These are phyloP conservation scores for Formica aserva DNA, from an alignment of 2,888 invertebrate species.

Conservation along the genomic window DNA sequence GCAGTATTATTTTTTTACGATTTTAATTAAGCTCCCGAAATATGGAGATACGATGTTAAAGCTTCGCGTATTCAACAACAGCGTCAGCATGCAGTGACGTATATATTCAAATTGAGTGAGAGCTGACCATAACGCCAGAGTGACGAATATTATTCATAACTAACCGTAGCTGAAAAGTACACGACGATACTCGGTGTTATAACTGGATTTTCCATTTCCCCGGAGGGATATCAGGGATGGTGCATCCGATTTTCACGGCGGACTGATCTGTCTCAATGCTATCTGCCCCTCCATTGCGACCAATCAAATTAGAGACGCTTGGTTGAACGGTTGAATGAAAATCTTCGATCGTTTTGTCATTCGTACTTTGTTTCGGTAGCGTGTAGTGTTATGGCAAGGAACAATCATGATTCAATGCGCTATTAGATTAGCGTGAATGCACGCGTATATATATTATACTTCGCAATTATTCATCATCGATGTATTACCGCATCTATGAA, in stretches of 20 bases:
- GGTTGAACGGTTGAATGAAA: slow-evolving; percentile 74
- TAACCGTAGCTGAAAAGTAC: slow-evolving; percentile 64
- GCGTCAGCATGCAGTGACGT: slow-evolving; percentile 28
- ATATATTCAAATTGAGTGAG: slow-evolving; percentile 48
- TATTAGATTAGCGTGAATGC: slow-evolving; percentile 46
- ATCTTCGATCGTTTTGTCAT: slow-evolving; percentile 71
- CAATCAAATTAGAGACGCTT: slow-evolving; percentile 77
- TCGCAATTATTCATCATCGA: slow-evolving; percentile 37
- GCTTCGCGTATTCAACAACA: slow-evolving; percentile 28
- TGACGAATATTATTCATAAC: slow-evolving; percentile 50
- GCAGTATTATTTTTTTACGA: not conserved
- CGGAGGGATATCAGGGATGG: slow-evolving; percentile 62
- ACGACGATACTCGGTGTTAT: slow-evolving; percentile 69
- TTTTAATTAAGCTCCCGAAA: slow-evolving; percentile 49
- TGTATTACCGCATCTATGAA: slow-evolving; percentile 1
- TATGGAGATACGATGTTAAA: slow-evolving; percentile 5
- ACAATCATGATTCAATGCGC: slow-evolving; percentile 52
- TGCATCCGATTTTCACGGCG: slow-evolving; percentile 75
- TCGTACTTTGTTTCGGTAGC: slow-evolving; percentile 64
- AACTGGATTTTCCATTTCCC: slow-evolving; percentile 73
- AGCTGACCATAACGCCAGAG: slow-evolving; percentile 46
- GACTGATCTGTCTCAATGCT: slow-evolving; percentile 79
- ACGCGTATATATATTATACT: slow-evolving; percentile 6
- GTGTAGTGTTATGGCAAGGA: slow-evolving; percentile 32
- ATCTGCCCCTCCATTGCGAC: slow-evolving; percentile 26